phyloP scores from a whole-genome alignment of 2,113 vertebrate genomes.

The Oceanites oceanicus region DNA sequence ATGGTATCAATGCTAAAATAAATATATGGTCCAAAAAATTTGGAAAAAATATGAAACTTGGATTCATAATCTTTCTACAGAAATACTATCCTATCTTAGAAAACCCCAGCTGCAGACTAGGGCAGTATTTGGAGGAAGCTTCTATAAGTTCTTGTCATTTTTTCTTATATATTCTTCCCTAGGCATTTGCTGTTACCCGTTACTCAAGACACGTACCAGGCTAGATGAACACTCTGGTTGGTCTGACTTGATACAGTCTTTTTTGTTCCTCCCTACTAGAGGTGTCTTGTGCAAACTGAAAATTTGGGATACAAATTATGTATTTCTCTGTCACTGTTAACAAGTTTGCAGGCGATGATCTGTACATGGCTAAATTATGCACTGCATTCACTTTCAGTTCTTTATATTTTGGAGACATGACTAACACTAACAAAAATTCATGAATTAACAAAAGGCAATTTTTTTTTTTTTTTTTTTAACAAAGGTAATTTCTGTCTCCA shows the following conservation, averaged over 20 bases:
- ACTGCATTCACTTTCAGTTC: neutral
- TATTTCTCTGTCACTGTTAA: neutral
- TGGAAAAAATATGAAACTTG: rapidly evolving
- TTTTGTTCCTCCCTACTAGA: neutral
- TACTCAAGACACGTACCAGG: neutral
- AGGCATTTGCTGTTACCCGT: neutral
- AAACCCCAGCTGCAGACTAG: neutral
- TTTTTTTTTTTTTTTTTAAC: neutral
- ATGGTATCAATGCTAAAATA: neutral
- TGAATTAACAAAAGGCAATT: rapidly evolving
- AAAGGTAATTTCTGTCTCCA: neutral
- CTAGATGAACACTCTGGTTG: neutral
- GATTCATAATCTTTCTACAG: neutral
- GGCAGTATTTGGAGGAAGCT: neutral
- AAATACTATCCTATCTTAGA: neutral
- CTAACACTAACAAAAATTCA: neutral
- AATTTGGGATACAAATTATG: neutral
- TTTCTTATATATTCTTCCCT: neutral
- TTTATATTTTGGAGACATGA: neutral
- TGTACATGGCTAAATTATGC: neutral
- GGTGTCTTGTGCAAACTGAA: neutral
- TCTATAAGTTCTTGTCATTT: neutral
- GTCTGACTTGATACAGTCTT: neutral
- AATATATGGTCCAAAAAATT: neutral
- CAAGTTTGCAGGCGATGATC: neutral